Conservation (phyloP, 2,888 invertebrate species). For the Epistrophe eligans region DNA sequence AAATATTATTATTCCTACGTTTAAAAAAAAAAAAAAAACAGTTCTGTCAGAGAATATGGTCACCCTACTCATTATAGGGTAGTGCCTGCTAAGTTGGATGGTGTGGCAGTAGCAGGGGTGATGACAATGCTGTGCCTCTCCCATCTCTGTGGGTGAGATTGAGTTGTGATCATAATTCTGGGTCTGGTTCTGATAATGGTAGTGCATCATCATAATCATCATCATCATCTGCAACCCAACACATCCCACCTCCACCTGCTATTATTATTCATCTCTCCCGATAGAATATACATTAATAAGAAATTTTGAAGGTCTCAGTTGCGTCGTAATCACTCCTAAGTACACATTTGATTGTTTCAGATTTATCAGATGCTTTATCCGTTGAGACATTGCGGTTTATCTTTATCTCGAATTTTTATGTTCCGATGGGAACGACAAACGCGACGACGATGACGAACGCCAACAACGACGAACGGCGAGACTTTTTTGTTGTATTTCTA, state of each 20-base stretch:
- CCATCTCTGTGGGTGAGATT: constrained; percentile 68
- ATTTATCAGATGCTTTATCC: constrained; percentile 52
- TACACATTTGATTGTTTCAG: constrained; percentile 69
- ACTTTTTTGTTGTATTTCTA: constrained; percentile 14
- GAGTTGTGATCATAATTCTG: constrained; percentile 28
- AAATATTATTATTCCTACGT: too few relatives aligned
- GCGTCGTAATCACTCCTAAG: constrained; percentile 63
- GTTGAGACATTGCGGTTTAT: constrained; percentile 39
- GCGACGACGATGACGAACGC: neutral
- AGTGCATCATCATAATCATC: constrained; percentile 44
- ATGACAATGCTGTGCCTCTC: constrained; percentile 35
- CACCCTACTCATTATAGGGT: neutral
- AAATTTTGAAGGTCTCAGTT: constrained; percentile 61
- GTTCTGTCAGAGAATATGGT: neutral
- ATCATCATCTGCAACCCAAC: constrained; percentile 9
- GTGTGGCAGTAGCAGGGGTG: neutral
- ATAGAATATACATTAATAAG: constrained; percentile 41
- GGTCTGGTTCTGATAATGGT: neutral
- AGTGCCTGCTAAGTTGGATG: neutral
- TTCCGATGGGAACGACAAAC: constrained; percentile 46
- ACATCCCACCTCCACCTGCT: constrained; percentile 9
- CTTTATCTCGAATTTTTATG: constrained; percentile 35
- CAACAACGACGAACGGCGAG: neutral
- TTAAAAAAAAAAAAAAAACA: too few relatives aligned
- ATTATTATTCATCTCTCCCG: constrained; percentile 18